Base-by-base conservation (phyloP, 2,888 invertebrate species). In the Nomada hirtipes region DNA sequence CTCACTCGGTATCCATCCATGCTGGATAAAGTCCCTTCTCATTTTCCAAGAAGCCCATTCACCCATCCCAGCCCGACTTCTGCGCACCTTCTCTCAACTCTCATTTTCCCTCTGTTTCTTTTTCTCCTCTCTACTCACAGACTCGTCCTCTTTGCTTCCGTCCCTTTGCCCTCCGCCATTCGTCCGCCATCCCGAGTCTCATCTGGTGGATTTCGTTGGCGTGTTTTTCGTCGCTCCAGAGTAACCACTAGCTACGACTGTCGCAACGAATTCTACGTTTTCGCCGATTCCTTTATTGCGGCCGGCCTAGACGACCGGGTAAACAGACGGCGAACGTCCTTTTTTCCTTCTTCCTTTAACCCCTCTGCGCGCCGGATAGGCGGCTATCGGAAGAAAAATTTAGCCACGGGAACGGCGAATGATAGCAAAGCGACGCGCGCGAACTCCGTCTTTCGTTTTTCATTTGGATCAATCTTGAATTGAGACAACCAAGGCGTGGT, bases 251-350 rank as follows among this genome's bases (percentile, higher is more conserved):
- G 79, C 82, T 80, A 77, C 77, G 82, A 61, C 86, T 81, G 89
- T 89, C 86, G 83, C 82, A 79, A 82, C 82, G 84, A 88, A 86
- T 88, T 83, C 82, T 78, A 83, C 83, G 83, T 76, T 86, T 78
- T 83, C 80, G 72, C 79, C 85, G 84, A 89, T 89, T 89, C 85
- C 88, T 83, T 89, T 89, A 89, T 89, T 85, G 89, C 86, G 82
- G 84, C 50, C 82, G 70, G 86, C 86, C 90, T 89, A 88, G 89
- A 89, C 88, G 83, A 85, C 81, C 80, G 80, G 64, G 85, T 85
- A 89, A 89, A 89, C 88, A 89, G 77, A 85, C 83, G 83, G 72
- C 73, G 80, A 79, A 83, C 61, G 71, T 67, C 73, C 79, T 69
- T 72, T 73, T 76, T 69, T 61, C 50, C 44, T 42, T 57, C 67